A percentile compares a stretch with the other conserved stretches of the same genome.
Evolutionary conservation across 2,888 invertebrate species (phyloP).

Genomic region (Cantharis nigra): DNA sequence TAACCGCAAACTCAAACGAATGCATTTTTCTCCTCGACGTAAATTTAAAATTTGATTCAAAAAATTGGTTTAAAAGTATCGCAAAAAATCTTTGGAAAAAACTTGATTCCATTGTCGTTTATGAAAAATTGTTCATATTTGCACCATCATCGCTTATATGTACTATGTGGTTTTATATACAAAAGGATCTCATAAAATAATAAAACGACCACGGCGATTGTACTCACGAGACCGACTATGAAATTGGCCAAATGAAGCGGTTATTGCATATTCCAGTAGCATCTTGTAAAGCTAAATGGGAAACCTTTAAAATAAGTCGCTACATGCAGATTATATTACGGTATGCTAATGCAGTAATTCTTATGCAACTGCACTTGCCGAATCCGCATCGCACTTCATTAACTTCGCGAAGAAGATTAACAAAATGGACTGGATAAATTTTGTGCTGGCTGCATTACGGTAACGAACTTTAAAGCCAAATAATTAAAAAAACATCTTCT

Average conservation of each 20-base stretch:
- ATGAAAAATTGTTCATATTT: neutral
- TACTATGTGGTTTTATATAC: neutral
- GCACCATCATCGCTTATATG: neutral
- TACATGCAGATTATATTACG: conserved; percentile 42
- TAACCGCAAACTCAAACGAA: neutral
- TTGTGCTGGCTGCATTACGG: neutral
- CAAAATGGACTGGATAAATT: neutral
- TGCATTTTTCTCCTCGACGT: neutral
- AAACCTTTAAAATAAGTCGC: conserved; percentile 20
- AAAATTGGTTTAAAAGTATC: neutral
- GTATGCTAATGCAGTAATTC: conserved; percentile 30
- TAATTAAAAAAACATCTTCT: neutral
- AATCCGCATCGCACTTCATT: neutral
- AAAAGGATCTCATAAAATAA: neutral
- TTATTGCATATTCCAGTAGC: conserved; percentile 44
- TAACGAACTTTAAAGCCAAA: neutral
- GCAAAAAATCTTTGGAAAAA: neutral
- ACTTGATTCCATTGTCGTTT: neutral
- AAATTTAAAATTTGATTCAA: neutral
- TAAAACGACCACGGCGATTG: neutral
- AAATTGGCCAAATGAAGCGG: conserved; percentile 43
- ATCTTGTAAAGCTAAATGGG: conserved; percentile 31
- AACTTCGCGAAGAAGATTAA: neutral
- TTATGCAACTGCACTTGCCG: conserved; percentile 13
- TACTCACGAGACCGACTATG: neutral